These are phyloP conservation scores for Actenoides hombroni DNA, from an alignment of 2,113 vertebrate genomes.

Conservation along the genomic window DNA sequence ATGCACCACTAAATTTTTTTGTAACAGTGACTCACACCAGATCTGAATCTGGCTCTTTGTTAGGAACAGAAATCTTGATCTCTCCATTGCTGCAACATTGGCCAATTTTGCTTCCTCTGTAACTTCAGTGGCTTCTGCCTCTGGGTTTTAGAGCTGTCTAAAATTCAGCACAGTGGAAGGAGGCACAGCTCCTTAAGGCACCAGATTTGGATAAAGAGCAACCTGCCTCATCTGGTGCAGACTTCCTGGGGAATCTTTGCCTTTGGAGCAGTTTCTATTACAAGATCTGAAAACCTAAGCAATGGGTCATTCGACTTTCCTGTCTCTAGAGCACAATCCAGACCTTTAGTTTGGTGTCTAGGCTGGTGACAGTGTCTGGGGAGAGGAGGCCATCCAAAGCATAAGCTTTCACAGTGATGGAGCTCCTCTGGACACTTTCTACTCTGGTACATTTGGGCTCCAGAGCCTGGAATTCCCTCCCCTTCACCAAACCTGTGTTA, in stretches of 20 bases:
- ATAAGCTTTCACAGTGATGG: background rate
- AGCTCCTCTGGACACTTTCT: background rate
- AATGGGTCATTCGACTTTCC: background rate
- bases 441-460: background rate
- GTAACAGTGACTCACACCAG: conserved; percentile 6
- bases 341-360: background rate
- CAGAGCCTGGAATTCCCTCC: background rate
- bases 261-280: background rate
- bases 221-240: background rate
- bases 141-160: background rate
- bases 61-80: conserved; percentile 11
- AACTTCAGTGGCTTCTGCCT: background rate
- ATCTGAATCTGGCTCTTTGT: background rate
- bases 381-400: background rate
- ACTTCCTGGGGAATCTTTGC: background rate
- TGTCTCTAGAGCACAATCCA: background rate
- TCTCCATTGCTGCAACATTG: background rate
- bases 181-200: background rate
- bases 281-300: background rate
- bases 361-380: background rate
- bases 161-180: background rate
- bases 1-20: background rate
- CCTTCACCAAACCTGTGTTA: background rate
- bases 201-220: background rate
- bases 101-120: conserved; percentile 6